Base-by-base conservation (phyloP, 2,888 invertebrate genomes). In the Brachyptera risi region DNA sequence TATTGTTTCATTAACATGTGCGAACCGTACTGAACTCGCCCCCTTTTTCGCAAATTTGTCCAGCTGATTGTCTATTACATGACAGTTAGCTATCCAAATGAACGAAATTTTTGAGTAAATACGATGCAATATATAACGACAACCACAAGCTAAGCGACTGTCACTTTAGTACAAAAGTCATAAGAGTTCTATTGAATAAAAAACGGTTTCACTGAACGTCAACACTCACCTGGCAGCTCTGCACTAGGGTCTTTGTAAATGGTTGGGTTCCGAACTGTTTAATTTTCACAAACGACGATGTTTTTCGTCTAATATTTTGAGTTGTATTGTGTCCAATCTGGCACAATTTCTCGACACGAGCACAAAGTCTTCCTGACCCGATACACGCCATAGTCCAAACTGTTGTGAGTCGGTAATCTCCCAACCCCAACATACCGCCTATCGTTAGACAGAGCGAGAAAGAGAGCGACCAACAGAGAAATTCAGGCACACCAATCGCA, bases 381-480 rank as follows among this genome's bases (percentile, higher is more conserved):
- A 87, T 82, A 84, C 87, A 86, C 84, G 88, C 88, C 88, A 88
- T 88, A 82, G 85, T 83, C 80, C 83, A 83, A 82, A 86, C 85
- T 83, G 83, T 82, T 84, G 81, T 85, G 83, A 82, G 78, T 78
- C 78, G 78, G 76, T 78, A 76, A 59, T 58, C 63, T 42, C 61
- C 50, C 50, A 59, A 35, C 17, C 54, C 35, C 54, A 31, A 35
- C 54, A 54, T 54, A 40, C 57, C 68, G 56, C 56, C 62, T 62
- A 57, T 61, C 61, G 37, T 56, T 56, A 23, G 54, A 59, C 27
- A 59, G 27, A 37, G 37, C 31, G 26, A 40, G 58, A 42, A 44
- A 40, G 59, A 47, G 38, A 19, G 54, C 17, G 21, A 26, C n/a
- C 47, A 24, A 50, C 17, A 58, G 50, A 57, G 40, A 37, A 47